Evolutionary conservation across 2,113 vertebrate species (phyloP).

Genomic region (Hipposideros armiger): DNA sequence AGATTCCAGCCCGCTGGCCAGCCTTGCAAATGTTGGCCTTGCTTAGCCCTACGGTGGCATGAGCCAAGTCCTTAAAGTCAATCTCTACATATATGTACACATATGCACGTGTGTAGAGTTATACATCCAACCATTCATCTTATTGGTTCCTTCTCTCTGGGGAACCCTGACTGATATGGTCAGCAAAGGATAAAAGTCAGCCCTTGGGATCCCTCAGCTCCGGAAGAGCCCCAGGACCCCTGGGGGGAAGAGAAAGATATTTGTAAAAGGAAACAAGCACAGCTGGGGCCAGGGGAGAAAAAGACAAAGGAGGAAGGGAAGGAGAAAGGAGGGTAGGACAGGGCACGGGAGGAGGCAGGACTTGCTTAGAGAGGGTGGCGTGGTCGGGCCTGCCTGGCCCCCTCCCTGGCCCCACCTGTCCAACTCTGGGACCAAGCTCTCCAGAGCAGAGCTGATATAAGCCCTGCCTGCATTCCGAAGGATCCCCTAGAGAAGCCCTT

Average conservation of each 20-base stretch:
- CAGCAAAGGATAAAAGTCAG: not conserved
- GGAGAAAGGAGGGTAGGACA: not conserved
- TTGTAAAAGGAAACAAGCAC: slow-evolving; percentile 27
- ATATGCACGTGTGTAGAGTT: not conserved
- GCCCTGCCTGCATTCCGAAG: not conserved
- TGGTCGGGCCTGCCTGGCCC: not conserved
- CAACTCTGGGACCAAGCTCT: not conserved
- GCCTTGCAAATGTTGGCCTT: not conserved
- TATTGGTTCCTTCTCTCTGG: not conserved
- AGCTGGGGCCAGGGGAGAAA: not conserved
- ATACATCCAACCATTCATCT: not conserved
- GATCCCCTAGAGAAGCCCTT: not conserved
- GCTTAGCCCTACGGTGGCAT: not conserved
- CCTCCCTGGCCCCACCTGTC: not conserved
- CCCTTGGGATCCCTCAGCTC: not conserved
- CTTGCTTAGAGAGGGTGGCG: not conserved
- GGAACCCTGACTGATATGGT: not conserved
- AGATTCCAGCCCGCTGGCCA: not conserved
- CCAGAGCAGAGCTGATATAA: not conserved
- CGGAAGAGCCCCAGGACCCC: not conserved
- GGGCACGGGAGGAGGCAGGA: not conserved
- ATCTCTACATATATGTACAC: not conserved
- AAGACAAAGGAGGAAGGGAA: not conserved
- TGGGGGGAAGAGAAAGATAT: not conserved
- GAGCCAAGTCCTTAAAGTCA: not conserved